phyloP scores from a whole-genome alignment of 2,888 invertebrate species.

The Ophion obscuratus region DNA sequence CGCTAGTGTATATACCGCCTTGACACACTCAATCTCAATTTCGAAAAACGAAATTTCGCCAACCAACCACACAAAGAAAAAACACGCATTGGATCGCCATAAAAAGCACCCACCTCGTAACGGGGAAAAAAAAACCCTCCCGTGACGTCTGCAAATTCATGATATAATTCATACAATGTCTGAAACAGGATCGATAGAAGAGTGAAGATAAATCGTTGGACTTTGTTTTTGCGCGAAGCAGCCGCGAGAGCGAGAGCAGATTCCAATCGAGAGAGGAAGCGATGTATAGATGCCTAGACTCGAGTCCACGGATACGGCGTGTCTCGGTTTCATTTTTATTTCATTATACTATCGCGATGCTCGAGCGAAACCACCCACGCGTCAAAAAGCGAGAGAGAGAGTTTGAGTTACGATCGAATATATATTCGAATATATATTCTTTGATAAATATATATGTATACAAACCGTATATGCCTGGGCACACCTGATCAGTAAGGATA shows the following conservation, averaged over 20 bases:
- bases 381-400: slow-evolving; percentile 71
- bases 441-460: slow-evolving; percentile 19
- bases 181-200: too few relatives aligned
- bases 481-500: slow-evolving; percentile 81
- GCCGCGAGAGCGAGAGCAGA: slow-evolving; percentile 1
- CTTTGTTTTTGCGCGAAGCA: not conserved
- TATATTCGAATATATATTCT: slow-evolving; percentile 15
- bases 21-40: too few relatives aligned
- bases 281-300: slow-evolving; percentile 5
- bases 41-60: too few relatives aligned
- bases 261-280: slow-evolving; percentile 14
- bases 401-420: slow-evolving; percentile 80
- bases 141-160: too few relatives aligned
- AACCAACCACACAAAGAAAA: too few relatives aligned
- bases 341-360: slow-evolving; percentile 71
- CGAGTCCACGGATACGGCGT: slow-evolving; percentile 43
- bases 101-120: not conserved
- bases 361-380: slow-evolving; percentile 81
- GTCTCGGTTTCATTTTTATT: slow-evolving; percentile 71
- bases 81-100: not conserved
- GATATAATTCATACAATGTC: too few relatives aligned
- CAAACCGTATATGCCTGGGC: slow-evolving; percentile 65
- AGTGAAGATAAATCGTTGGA: too few relatives aligned
- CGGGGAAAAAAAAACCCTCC: not conserved
- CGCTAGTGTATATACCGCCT: too few relatives aligned